These are phyloP conservation scores for Bucco capensis DNA, from an alignment of 2,113 vertebrate genomes.

Conservation along the genomic window DNA sequence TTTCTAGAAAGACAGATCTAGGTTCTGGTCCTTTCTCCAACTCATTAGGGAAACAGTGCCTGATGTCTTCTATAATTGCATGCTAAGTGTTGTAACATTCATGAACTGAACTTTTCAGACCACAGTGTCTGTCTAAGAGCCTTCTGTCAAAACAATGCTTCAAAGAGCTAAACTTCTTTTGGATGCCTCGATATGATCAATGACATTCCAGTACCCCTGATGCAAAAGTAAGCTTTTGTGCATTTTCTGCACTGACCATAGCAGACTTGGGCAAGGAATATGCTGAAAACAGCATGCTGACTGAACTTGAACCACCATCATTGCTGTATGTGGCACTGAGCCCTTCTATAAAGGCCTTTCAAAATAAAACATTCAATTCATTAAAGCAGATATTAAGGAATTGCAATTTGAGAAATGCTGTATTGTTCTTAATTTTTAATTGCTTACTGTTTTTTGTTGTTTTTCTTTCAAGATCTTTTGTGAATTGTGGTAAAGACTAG, in stretches of 20 bases:
- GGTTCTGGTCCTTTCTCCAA: neutral
- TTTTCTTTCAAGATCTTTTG: neutral
- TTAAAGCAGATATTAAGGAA: neutral
- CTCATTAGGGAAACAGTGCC: neutral
- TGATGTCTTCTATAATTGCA: neutral
- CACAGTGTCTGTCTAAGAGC: neutral
- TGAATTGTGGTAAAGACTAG: neutral
- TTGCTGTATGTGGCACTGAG: neutral
- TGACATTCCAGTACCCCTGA: neutral
- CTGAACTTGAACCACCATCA: neutral
- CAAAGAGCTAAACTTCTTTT: neutral
- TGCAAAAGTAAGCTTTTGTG: neutral
- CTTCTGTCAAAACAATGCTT: neutral
- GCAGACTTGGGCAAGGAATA: neutral
- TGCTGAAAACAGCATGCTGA: neutral
- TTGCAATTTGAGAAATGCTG: neutral
- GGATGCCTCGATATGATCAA: neutral
- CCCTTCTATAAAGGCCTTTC: neutral
- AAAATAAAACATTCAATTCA: neutral
- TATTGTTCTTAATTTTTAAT: neutral
- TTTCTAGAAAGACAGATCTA: neutral
- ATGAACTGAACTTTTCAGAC: neutral
- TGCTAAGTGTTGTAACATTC: neutral
- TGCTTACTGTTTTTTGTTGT: neutral
- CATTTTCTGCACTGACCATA: neutral